Base-by-base conservation (phyloP, 2,797 vertebrate genomes). In the Pipistrellus kuhlii region DNA sequence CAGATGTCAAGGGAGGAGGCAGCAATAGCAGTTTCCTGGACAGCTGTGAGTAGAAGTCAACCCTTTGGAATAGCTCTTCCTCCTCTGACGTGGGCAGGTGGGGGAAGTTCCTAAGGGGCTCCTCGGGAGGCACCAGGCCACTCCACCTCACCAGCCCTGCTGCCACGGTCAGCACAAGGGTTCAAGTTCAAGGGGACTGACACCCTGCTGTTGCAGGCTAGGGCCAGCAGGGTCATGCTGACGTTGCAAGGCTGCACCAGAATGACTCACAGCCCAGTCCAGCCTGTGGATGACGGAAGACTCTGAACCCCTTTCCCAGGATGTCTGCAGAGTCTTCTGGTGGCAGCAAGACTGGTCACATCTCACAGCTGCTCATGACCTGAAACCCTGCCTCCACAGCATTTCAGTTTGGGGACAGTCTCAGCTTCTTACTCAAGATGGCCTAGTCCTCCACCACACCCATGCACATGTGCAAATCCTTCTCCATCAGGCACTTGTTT, bases 41-140 rank as follows among this genome's bases (percentile, higher is more conserved):
- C 91, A 80, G 85, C 97, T 94, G 91, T 92, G 98, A 98, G 95
- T 91, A 94, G 94, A 97, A 95, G 97, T 98, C 97, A 98, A 97
- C 96, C 95, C 88, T 97, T 97, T 94, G 97, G 97, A 97, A 97
- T 97, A 96, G 90, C 91, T 97, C 95, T 96, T 98, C 95, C 91
- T 97, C 88, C 89, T 94, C 89, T 94, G 94, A 96, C 86, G 85
- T 2, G 15, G 68, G 17, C 93, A 88, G 92, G 96, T 0, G 0
- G 93, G 94, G 89, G 96, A 92, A 66, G 88, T 93, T 97, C 97
- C 93, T 93, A 82, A 97, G 95, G 95, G 92, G 59, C 78, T 93
- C 94, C 97, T 91, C 64, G n/a, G 96, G 96, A 76, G 91, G 38
- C 18, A 78, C 21, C 30, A 12, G 32, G 53, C 68, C 38, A 12